Conservation (phyloP, 2,797 vertebrate species). For the Chelonia mydas region DNA sequence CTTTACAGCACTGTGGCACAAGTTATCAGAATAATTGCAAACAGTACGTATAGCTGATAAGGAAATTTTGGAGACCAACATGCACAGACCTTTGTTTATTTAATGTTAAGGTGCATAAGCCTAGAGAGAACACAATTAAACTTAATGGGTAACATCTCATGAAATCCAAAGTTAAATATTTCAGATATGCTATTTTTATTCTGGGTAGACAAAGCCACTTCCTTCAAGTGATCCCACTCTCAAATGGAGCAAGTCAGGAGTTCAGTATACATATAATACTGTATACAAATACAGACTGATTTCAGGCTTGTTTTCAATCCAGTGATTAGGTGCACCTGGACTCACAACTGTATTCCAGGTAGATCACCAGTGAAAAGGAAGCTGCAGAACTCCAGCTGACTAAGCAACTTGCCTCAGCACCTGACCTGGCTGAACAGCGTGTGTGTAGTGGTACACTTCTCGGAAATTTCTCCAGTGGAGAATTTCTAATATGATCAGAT, state of each 20-base stretch:
- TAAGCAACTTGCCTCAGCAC: neutral
- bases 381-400: neutral
- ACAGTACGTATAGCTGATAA: neutral
- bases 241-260: constrained; percentile 22
- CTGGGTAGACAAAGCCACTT: neutral
- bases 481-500: neutral
- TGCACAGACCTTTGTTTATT: neutral
- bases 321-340: neutral
- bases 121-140: constrained; percentile 35
- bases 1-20: neutral
- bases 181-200: neutral
- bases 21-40: constrained; percentile 45
- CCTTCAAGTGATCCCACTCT: neutral
- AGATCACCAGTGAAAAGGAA: constrained; percentile 12
- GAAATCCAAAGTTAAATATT: constrained; percentile 40
- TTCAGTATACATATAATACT: neutral
- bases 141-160: neutral
- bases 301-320: constrained; percentile 27
- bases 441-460: neutral
- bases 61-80: neutral
- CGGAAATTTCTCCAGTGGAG: neutral
- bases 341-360: constrained; percentile 9
- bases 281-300: neutral
- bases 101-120: constrained; percentile 34
- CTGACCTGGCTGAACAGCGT: neutral